Percentiles rank a stretch among this genome's conserved stretches.
phyloP scores from a whole-genome alignment of 2,888 invertebrate species.

The Acanthosepion pharaonis region DNA sequence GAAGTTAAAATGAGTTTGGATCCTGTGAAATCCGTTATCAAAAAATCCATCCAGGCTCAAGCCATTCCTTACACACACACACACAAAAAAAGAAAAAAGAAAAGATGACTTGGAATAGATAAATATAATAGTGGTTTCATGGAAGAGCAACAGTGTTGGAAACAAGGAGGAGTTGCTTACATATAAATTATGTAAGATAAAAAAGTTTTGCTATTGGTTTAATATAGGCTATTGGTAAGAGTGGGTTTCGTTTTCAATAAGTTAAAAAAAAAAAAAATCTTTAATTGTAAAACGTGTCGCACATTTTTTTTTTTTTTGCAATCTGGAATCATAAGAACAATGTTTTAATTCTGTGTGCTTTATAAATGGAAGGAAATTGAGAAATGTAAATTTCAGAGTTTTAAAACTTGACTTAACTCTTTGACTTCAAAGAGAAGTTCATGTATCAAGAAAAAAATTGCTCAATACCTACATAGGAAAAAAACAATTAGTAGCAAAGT shows the following conservation, averaged over 20 bases:
- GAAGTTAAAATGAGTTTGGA: too few relatives aligned
- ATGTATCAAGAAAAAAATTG: not conserved
- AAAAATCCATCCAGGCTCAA: too few relatives aligned
- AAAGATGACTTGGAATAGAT: too few relatives aligned
- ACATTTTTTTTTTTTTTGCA: not conserved
- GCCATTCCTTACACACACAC: too few relatives aligned
- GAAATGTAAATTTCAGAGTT: not conserved
- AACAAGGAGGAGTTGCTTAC: not conserved
- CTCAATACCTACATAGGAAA: not conserved
- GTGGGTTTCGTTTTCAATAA: too few relatives aligned
- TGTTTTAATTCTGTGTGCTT: conserved; percentile 1
- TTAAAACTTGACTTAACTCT: conserved; percentile 1
- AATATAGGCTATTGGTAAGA: too few relatives aligned
- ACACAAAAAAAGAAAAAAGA: too few relatives aligned
- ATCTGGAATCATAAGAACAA: not conserved
- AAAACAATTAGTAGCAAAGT: conserved; percentile 5
- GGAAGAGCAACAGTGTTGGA: not conserved
- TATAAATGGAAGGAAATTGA: not conserved
- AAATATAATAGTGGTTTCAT: not conserved
- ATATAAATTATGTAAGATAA: not conserved
- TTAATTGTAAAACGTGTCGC: too few relatives aligned
- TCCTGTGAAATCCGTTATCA: too few relatives aligned
- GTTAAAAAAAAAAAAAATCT: too few relatives aligned
- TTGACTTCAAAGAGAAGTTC: not conserved
- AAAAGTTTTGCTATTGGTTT: too few relatives aligned